Base-by-base conservation (phyloP, 2,888 invertebrate species). In the Lycophotia porphyrea region DNA sequence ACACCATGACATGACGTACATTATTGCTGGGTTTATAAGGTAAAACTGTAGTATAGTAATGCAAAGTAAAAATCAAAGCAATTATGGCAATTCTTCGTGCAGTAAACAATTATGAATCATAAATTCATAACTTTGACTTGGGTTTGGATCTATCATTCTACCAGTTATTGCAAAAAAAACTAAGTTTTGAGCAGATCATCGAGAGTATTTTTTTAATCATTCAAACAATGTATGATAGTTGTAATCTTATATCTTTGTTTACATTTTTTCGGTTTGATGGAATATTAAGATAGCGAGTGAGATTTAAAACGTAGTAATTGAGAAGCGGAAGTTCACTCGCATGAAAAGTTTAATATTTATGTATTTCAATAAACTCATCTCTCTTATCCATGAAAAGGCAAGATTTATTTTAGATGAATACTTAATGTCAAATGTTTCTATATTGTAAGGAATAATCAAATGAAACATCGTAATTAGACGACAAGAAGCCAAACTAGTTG, bases 401-500 rank as follows among this genome's bases (percentile, higher is more conserved):
- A 61, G 31, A 52, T 61, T 64, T 24, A 39, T 68, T 66, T 74
- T 63, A 74, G 68, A 85, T 80, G 67, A 72, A 74, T 70, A 74
- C 64, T 55, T 68, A 76, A 74, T 82, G 69, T 80, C 39, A 24
- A 82, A 88, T 87, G 90, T 91, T 91, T 92, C 88, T 87, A 89
- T 86, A 92, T 90, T 90, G 91, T 90, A 91, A 91, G 82, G 89
- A 88, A 90, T 90, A 93, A 92, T 89, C 92, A 91, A 94, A 94
- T 95, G 90, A 94, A 94, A 93, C 90, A 87, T 91, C 87, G 92
- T 93, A 95, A 95, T 96, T 95, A 94, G 93, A 94, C 91, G 94
- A 94, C 94, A 93, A 95, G 94, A 94, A 94, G 93, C 92, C 91
- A 93, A 94, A 94, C 95, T 91, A 92, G 96, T 96, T 95, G 93